phyloP scores from a whole-genome alignment of 2,888 invertebrate species.

The Drosophila phalerata region DNA sequence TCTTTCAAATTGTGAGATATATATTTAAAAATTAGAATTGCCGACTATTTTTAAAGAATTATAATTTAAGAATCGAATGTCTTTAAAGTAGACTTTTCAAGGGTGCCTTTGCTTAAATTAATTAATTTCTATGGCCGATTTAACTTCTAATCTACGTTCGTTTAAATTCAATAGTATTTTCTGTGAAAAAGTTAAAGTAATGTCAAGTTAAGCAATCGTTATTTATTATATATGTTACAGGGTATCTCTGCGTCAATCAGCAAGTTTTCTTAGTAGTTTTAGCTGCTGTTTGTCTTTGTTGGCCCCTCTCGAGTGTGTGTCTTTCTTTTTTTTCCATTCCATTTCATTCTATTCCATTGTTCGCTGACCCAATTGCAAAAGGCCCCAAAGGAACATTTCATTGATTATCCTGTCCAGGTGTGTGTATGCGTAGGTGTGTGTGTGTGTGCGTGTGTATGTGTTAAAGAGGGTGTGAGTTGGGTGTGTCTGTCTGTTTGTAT shows the following conservation, averaged over 20 bases:
- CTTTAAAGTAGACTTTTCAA: too few species aligned
- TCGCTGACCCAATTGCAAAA: constrained; percentile 46
- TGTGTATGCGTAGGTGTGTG: constrained; percentile 8
- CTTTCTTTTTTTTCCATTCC: constrained; percentile 11
- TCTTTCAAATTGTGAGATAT: too few species aligned
- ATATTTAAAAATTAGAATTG: too few species aligned
- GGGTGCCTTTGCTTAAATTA: not conserved
- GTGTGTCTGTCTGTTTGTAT: constrained; percentile 16
- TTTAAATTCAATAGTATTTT: too few species aligned
- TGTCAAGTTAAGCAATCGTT: too few species aligned
- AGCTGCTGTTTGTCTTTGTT: not conserved
- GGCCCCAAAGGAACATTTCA: constrained; percentile 30
- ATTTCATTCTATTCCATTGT: constrained; percentile 20
- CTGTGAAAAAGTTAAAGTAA: too few species aligned
- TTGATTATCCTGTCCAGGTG: constrained; percentile 54
- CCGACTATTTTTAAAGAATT: too few species aligned
- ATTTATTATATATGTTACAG: not conserved
- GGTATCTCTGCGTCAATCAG: constrained; percentile 10
- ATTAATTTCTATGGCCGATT: not conserved
- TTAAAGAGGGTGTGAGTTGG: not conserved
- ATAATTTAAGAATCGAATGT: too few species aligned
- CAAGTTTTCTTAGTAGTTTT: not conserved
- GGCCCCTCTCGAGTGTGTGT: constrained; percentile 16
- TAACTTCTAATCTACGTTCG: too few species aligned
- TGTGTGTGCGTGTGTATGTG: constrained; percentile 1